Evolutionary conservation across 2,797 vertebrate species (phyloP).

Genomic region (Sebastes iracundus): DNA sequence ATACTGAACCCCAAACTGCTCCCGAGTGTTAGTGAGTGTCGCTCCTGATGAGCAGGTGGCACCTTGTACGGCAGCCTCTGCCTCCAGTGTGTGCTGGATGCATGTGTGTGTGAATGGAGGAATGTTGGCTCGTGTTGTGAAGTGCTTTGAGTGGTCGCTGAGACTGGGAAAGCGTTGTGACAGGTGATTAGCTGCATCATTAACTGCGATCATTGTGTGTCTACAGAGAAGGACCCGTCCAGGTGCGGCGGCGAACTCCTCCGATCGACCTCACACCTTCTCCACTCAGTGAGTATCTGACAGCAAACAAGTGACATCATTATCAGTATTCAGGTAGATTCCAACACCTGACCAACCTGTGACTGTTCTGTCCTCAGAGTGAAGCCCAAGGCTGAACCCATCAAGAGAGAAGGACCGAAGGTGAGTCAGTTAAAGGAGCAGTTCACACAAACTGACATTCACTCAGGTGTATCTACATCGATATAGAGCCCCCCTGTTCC

Average conservation of each 20-base stretch:
- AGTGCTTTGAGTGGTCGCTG: neutral
- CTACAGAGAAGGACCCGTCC: slow-evolving; percentile 92
- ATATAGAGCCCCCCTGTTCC: too few relatives aligned
- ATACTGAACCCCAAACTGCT: too few relatives aligned
- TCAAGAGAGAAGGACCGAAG: slow-evolving; percentile 96
- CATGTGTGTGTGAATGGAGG: too few relatives aligned
- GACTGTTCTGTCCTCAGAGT: slow-evolving; percentile 74
- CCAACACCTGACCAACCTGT: slow-evolving; percentile 1
- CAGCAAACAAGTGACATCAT: slow-evolving; percentile 7
- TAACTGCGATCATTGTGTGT: slow-evolving; percentile 1
- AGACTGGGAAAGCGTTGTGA: neutral
- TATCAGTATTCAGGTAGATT: neutral
- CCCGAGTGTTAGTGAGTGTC: too few relatives aligned
- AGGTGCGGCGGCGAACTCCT: slow-evolving; percentile 78
- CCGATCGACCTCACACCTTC: slow-evolving; percentile 82
- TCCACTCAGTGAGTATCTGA: slow-evolving; percentile 84
- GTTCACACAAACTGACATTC: neutral
- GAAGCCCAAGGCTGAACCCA: slow-evolving; percentile 89
- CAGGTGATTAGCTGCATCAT: neutral
- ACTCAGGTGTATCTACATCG: neutral
- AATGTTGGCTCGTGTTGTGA: too few relatives aligned
- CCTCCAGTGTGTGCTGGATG: too few relatives aligned
- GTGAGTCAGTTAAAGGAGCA: slow-evolving; percentile 70
- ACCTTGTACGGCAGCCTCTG: too few relatives aligned
- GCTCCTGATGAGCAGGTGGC: too few relatives aligned